Base-by-base conservation (phyloP, 2,797 vertebrate genomes). In the Rallus crepitans region DNA sequence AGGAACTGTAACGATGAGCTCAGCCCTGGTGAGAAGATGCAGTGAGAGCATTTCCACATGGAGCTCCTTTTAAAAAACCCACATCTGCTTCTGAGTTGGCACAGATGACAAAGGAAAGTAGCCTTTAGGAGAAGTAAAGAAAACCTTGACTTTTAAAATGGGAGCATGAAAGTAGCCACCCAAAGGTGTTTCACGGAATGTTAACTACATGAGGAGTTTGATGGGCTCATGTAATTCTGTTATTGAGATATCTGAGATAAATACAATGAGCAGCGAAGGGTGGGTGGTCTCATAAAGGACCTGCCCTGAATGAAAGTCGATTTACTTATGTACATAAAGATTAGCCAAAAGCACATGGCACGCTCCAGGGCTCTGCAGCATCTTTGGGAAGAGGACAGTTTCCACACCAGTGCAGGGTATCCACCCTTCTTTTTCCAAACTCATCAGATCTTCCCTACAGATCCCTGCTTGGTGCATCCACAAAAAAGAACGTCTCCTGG, bases 341-440 rank as follows among this genome's bases (percentile, higher is more conserved):
- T 81, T 6, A 82, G 70, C 56, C 73, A 33, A 70, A 14, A 84
- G 60, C 20, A 20, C 50, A 6, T 8, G 66, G 61, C 33, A 17
- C 3, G 3, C 1, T n/a, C 30, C 33, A 27, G 27, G 48, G 11
- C 52, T 86, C 25, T 53, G 45, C 0, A 0, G 47, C 35, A 40
- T 56, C 68, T 23, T 39, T 52, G 1, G 1, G 47, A 63, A 6
- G 6, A 72, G 31, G 25, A 66, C 2, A 21, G 33, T 17, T 63
- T 75, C 30, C 68, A 71, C 5, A 16, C 8, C 12, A 24, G 47
- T 0, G 0, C 8, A 6, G 7, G 5, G 23, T 21, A 75, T 50
- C 35, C 27, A 40, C 40, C 47, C 21, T 82, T 89, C 40, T 55
- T 80, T 71, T 78, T 47, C 68, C 72, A 42, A 64, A 48, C 23